A percentile compares a stretch with the other conserved stretches of the same genome.
These are phyloP conservation scores for Orycteropus afer DNA, from an alignment of 2,113 vertebrate species.

Conservation along the genomic window DNA sequence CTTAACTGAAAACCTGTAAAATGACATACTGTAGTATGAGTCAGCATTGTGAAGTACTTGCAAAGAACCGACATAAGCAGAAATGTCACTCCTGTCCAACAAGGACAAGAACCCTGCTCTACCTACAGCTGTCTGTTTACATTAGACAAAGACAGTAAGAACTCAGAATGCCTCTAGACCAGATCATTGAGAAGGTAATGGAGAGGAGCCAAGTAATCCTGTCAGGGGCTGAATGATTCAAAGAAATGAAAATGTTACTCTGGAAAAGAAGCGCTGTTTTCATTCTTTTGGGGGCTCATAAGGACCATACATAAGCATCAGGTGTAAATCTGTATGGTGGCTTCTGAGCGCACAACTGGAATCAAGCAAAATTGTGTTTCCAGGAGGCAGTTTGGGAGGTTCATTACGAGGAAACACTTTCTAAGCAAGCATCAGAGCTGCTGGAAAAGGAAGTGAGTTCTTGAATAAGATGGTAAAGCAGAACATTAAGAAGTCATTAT, in stretches of 20 bases:
- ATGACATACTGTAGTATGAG: background rate
- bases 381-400: background rate
- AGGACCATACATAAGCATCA: background rate
- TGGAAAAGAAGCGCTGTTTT: conserved; percentile 17
- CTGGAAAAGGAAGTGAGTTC: background rate
- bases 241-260: conserved; percentile 32
- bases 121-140: background rate
- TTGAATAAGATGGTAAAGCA: background rate
- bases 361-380: conserved; percentile 43
- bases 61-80: background rate
- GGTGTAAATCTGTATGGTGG: background rate
- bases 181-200: background rate
- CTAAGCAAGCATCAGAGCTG: background rate
- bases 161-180: background rate
- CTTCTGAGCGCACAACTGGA: conserved; percentile 46
- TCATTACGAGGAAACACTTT: background rate
- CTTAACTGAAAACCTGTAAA: conserved; percentile 12
- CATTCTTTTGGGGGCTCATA: background rate
- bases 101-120: background rate
- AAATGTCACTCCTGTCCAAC: background rate
- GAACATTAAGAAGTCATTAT: background rate
- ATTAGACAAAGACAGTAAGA: background rate
- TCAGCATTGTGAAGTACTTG: background rate
- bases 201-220: background rate
- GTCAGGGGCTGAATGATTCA: background rate